Conservation (phyloP, 2,888 invertebrate genomes). For the Falcaria lacertinaria region DNA sequence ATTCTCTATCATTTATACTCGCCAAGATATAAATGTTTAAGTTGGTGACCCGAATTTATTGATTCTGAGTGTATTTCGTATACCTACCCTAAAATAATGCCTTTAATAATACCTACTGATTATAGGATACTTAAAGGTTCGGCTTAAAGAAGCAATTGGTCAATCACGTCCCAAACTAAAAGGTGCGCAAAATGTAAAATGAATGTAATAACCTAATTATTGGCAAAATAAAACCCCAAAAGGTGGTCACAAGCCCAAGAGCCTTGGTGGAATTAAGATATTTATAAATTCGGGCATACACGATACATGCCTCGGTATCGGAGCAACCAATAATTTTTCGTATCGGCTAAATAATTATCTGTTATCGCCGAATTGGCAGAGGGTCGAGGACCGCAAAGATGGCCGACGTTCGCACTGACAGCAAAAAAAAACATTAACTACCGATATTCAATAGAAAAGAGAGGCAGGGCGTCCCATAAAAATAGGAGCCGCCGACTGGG, state of each 20-base stretch:
- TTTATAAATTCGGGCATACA: constrained; percentile 54
- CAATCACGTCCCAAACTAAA: not conserved
- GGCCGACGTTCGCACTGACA: constrained; percentile 45
- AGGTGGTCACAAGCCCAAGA: constrained; percentile 15
- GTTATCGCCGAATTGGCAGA: constrained; percentile 64
- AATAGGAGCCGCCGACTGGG: too few relatives aligned
- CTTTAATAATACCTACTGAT: too few relatives aligned
- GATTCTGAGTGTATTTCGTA: too few relatives aligned
- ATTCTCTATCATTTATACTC: too few relatives aligned
- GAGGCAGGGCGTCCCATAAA: too few relatives aligned
- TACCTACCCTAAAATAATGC: too few relatives aligned
- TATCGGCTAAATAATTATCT: constrained; percentile 71
- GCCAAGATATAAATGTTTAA: too few relatives aligned
- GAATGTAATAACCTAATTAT: not conserved
- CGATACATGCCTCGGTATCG: constrained; percentile 42
- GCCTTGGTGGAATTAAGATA: constrained; percentile 57
- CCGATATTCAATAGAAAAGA: not conserved
- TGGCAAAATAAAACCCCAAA: constrained; percentile 11
- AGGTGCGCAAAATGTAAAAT: not conserved
- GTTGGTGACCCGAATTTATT: too few relatives aligned
- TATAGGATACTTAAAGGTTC: too few relatives aligned
- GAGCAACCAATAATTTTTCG: constrained; percentile 66
- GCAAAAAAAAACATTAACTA: constrained; percentile 26
- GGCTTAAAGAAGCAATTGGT: not conserved
- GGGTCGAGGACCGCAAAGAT: constrained; percentile 60